phyloP scores from a whole-genome alignment of 1,140 invertebrate species.

The Augochlora pura region DNA sequence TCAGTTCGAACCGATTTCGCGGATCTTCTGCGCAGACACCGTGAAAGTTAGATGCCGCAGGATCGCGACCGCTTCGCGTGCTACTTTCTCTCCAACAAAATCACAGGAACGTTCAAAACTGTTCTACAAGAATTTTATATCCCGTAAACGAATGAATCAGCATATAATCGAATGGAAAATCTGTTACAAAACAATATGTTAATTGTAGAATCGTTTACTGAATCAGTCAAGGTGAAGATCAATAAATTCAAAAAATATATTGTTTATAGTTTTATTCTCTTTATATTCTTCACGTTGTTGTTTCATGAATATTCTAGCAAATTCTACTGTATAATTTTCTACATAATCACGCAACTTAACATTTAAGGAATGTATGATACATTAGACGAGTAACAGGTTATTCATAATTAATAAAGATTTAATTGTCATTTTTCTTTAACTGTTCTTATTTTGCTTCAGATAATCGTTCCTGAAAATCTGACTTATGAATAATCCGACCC shows the following conservation, averaged over 20 bases:
- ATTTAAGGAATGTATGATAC: no score
- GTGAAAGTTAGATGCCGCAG: not conserved
- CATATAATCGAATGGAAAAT: not conserved
- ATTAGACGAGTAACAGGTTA: no score
- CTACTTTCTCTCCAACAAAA: not conserved
- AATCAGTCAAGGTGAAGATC: not conserved
- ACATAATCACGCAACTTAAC: no score
- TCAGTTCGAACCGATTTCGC: constrained; percentile 20
- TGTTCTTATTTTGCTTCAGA: constrained; percentile 68
- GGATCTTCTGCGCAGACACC: constrained; percentile 32
- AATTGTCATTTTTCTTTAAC: not conserved
- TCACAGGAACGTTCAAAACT: not conserved
- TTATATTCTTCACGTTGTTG: no score
- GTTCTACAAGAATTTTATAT: not conserved
- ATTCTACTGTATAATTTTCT: no score
- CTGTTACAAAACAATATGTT: not conserved
- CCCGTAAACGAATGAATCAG: not conserved
- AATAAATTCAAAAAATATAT: not conserved
- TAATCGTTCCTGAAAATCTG: constrained; percentile 79
- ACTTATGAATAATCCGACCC: constrained; percentile 79
- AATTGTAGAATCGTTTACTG: not conserved
- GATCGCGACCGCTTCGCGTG: not conserved
- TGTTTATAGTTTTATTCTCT: not conserved
- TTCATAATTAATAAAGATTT: not conserved
- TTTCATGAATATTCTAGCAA: no score